Base-by-base conservation (phyloP, 2,113 vertebrate species). In the Hippolais icterina region DNA sequence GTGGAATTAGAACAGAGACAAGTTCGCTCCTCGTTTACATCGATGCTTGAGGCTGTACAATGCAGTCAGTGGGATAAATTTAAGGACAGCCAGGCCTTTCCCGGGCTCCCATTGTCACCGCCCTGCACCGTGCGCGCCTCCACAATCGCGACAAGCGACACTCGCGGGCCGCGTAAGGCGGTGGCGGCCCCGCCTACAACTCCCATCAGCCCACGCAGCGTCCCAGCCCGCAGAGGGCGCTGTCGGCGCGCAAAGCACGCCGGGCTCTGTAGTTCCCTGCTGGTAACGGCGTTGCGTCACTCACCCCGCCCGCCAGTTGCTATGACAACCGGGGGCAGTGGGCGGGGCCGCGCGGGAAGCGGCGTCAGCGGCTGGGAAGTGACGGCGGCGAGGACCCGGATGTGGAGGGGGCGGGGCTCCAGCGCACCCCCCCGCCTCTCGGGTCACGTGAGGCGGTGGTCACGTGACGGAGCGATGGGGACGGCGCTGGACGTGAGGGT, bases 391-490 rank as follows among this genome's bases (percentile, higher is more conserved):
- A 54, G n/a, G 56, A 41, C 84, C 84, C 84, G 84, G 84, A 87
- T 87, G 74, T n/a, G 1, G 4, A 3, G n/a, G 61, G 70, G 71
- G 83, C 35, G 71, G 42, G 12, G 83, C 29, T 49, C 3, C 27
- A 1, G n/a, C 28, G 9, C n/a, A 0, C 2, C 15, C 7, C 24
- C 4, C 15, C 5, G 42, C 2, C 37, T 39, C 2, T 1, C 1
- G 3, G 2, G 74, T 46, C 84, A 87, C 54, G 74, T 87, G 64
- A 5, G 0, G 5, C 2, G 8, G 12, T 5, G 15, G 20, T 87
- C 85, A 88, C 66, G 76, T 88, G 85, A 3, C 60, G 13, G 21
- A 0, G 50, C 44, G 31, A 89, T 89, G 86, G 86, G 86, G 18
- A 89, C 86, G 0, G 3, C 86, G 44, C 77, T 89, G 86, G 86